Percentiles rank a stretch among this genome's conserved stretches.
Evolutionary conservation across 2,113 vertebrate species (phyloP).

Genomic region (Petromus typicus): DNA sequence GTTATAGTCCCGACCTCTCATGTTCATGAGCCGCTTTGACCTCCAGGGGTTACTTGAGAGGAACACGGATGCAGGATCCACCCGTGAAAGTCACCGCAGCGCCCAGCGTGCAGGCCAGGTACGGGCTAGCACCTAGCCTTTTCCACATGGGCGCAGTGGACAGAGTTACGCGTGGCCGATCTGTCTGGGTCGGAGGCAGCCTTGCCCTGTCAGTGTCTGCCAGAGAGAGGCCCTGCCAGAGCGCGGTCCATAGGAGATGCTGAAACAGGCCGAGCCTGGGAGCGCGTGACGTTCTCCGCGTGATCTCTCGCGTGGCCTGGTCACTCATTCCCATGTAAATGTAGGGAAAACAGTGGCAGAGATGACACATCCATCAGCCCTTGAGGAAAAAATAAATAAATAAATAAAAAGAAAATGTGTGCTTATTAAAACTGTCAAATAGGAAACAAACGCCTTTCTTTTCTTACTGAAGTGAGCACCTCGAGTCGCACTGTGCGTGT

Average conservation of each 20-base stretch:
- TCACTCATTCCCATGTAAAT: neutral
- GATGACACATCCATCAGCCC: neutral
- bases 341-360: accelerated
- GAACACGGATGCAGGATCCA: neutral
- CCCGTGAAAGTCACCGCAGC: neutral
- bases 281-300: neutral
- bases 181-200: neutral
- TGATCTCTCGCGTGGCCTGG: neutral
- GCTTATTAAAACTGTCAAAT: constrained; percentile 46
- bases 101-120: no score
- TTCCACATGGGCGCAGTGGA: neutral
- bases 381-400: no score
- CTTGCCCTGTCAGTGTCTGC: neutral
- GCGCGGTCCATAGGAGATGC: neutral
- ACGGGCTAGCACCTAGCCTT: neutral
- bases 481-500: constrained; percentile 59
- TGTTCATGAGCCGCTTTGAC: neutral
- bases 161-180: neutral
- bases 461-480: constrained; percentile 65
- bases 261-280: neutral
- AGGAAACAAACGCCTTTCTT: constrained; percentile 61
- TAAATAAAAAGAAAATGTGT: neutral
- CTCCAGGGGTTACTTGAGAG: neutral
- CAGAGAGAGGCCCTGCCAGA: neutral
- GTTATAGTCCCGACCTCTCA: neutral